A percentile compares a stretch with the other conserved stretches of the same genome.
Conservation (phyloP, 2,113 vertebrate genomes). For the Ceratotherium simum region DNA sequence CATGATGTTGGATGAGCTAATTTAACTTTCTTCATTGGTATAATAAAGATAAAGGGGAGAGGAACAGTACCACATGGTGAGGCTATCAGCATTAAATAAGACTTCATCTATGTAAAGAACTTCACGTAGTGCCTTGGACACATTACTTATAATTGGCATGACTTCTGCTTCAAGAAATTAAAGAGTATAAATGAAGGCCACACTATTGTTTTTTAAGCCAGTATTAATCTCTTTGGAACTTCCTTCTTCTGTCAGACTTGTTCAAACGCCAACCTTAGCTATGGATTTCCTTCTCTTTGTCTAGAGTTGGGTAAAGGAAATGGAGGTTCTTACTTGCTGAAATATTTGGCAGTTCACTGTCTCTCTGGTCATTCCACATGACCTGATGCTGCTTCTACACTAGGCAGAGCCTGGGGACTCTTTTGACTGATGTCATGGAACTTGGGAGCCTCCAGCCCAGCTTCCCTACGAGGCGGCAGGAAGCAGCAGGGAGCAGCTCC, state of each 20-base stretch:
- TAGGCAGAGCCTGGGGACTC: not conserved
- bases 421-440: not conserved
- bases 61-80: not conserved
- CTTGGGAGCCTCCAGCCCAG: not conserved
- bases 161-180: constrained; percentile 19
- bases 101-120: not conserved
- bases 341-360: not conserved
- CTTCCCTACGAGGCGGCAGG: not conserved
- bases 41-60: not conserved
- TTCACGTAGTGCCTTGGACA: not conserved
- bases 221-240: constrained; percentile 13
- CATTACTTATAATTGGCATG: not conserved
- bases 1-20: not conserved
- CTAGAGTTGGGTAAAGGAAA: not conserved
- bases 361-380: not conserved
- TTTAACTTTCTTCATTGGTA: constrained; percentile 43
- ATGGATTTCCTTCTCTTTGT: not conserved
- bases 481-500: not conserved
- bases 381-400: not conserved
- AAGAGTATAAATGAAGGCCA: not conserved
- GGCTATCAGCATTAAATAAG: not conserved
- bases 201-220: not conserved
- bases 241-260: not conserved
- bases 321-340: not conserved
- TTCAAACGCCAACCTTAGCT: not conserved